These are phyloP conservation scores for Acropora tenuis DNA, from an alignment of 64 coral and sea anemone species.

Conservation along the genomic window DNA sequence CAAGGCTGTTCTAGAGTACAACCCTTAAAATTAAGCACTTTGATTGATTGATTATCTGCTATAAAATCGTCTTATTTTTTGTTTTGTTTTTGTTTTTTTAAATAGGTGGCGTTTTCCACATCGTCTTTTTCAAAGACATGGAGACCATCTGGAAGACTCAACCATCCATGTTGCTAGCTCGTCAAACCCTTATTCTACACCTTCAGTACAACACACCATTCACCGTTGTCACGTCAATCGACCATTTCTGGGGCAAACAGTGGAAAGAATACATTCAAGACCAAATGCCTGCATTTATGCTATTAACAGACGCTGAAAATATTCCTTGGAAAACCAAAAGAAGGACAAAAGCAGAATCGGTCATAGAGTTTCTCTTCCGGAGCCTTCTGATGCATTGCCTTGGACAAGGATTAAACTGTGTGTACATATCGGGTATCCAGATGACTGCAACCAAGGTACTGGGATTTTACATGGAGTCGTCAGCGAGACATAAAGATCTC, in stretches of 20 bases:
- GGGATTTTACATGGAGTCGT: constrained; percentile 50
- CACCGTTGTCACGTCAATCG: constrained; percentile 50
- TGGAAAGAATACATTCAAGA: constrained; percentile 55
- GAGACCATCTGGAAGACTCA: constrained; percentile 67
- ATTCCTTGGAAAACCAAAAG: neutral
- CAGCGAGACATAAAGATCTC: neutral
- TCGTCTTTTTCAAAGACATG: constrained; percentile 80
- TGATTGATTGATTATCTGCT: no score
- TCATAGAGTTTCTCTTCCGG: constrained; percentile 38
- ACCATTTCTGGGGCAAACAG: constrained; percentile 48
- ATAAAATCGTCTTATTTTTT: no score
- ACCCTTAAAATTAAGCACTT: no score
- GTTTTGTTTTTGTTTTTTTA: neutral
- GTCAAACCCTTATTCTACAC: constrained; percentile 56
- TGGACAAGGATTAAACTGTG: constrained; percentile 61
- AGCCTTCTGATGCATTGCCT: constrained; percentile 44
- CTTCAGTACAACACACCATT: constrained; percentile 63
- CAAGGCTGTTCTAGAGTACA: no score
- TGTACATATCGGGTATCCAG: constrained; percentile 70
- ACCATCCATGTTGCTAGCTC: constrained; percentile 50
- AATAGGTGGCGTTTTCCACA: constrained; percentile 70
- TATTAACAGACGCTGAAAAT: constrained; percentile 58
- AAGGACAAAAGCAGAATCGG: neutral
- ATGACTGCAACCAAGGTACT: constrained; percentile 48
- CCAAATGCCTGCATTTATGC: constrained; percentile 61